phyloP scores from a whole-genome alignment of 2,888 invertebrate genomes.

The Nyleta sp. region DNA sequence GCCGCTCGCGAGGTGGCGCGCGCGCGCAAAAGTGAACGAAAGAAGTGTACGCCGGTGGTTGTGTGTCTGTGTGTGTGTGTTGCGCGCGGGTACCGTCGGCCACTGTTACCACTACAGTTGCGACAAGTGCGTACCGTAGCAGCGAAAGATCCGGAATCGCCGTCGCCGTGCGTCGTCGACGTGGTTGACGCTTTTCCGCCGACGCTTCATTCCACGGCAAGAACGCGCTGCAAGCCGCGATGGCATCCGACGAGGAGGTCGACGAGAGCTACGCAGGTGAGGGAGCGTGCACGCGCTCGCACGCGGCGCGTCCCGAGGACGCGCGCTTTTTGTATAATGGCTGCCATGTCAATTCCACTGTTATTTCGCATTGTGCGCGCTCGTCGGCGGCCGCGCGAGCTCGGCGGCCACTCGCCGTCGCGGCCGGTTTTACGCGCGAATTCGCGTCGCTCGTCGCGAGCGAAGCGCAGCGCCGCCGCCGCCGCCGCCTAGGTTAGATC shows the following conservation, averaged over 20 bases:
- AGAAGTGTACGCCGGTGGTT: neutral
- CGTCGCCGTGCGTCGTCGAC: constrained; percentile 33
- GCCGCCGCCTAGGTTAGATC: no score
- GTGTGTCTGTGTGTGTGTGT: constrained; percentile 8
- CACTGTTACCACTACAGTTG: constrained; percentile 44
- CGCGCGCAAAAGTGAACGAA: constrained; percentile 34
- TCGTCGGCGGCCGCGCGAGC: neutral
- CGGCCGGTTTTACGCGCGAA: no score
- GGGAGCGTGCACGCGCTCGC: constrained; percentile 27
- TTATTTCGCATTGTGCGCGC: constrained; percentile 26
- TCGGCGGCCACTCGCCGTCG: no score
- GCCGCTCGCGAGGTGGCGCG: no score
- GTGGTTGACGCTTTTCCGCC: constrained; percentile 36
- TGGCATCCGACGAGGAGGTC: constrained; percentile 95
- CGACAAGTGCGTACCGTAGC: constrained; percentile 31
- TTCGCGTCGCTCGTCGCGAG: no score
- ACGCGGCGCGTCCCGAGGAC: constrained; percentile 72
- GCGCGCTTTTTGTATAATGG: constrained; percentile 80
- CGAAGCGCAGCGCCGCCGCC: no score
- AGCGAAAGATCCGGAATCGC: neutral
- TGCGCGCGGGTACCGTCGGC: constrained; percentile 20
- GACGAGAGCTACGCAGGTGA: constrained; percentile 93
- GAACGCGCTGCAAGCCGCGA: constrained; percentile 73
- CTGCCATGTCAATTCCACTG: constrained; percentile 77
- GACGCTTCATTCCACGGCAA: constrained; percentile 19